Conservation (phyloP, 37 sponge, comb jelly and placozoan genomes). For the Oscarella lobularis region DNA sequence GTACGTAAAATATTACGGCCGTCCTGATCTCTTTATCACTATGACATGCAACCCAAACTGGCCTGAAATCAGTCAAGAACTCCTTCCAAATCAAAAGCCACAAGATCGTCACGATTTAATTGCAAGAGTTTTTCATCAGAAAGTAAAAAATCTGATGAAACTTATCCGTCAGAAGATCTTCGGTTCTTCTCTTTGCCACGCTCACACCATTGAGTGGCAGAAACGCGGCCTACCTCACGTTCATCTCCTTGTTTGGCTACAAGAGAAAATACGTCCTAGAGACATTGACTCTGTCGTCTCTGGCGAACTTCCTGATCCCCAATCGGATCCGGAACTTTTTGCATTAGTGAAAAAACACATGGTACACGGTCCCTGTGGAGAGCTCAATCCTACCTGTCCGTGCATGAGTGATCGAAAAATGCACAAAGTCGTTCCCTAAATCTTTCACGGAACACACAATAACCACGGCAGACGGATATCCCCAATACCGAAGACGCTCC, state of each 20-base stretch:
- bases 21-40: slow-evolving; percentile 36
- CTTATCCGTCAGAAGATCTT: slow-evolving; percentile 11
- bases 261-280: background rate
- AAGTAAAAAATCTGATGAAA: slow-evolving; percentile 27
- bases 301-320: background rate
- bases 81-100: slow-evolving; percentile 21
- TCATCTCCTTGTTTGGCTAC: background rate
- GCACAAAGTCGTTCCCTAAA: too few species aligned
- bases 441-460: too few species aligned
- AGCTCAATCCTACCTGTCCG: slow-evolving; percentile 9
- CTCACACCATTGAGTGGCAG: background rate
- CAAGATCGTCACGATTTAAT: slow-evolving; percentile 35
- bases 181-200: background rate
- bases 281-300: background rate
- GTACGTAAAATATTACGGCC: slow-evolving; percentile 18
- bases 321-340: background rate
- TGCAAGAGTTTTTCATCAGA: slow-evolving; percentile 27
- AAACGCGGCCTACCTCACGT: background rate
- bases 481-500: slow-evolving; percentile 14
- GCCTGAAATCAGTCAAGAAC: slow-evolving; percentile 26
- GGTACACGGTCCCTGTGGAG: slow-evolving; percentile 13
- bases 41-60: slow-evolving; percentile 37
- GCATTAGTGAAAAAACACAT: slow-evolving; percentile 2
- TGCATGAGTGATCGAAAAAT: slow-evolving; percentile 45
- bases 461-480: slow-evolving; percentile 23